Evolutionary conservation across 2,797 vertebrate species (phyloP).

Genomic region (Propithecus deckenii): DNA sequence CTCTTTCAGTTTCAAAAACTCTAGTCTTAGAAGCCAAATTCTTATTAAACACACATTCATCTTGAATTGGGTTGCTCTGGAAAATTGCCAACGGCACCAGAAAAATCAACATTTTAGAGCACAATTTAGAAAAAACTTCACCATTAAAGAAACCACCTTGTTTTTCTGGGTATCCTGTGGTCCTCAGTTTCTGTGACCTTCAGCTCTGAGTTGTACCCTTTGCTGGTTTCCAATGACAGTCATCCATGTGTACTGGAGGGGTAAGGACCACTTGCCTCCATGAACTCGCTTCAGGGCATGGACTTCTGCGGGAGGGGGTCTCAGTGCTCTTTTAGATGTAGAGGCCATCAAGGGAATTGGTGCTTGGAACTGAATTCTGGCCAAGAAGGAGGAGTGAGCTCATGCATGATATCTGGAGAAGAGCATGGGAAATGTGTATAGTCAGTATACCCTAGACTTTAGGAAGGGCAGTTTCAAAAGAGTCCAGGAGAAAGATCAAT

Average conservation of each 20-base stretch:
- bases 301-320: background rate
- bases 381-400: background rate
- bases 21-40: background rate
- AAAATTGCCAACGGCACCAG: background rate
- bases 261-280: background rate
- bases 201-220: background rate
- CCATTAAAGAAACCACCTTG: background rate
- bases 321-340: background rate
- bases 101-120: background rate
- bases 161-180: background rate
- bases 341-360: background rate
- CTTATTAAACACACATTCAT: background rate
- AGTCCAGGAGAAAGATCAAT: background rate
- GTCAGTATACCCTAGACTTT: background rate
- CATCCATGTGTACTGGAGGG: background rate
- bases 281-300: background rate
- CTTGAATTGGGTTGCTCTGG: background rate
- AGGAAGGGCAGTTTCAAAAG: background rate
- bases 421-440: background rate
- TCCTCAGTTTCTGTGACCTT: background rate
- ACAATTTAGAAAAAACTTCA: slow-evolving; percentile 1
- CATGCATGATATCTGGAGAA: background rate
- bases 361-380: background rate
- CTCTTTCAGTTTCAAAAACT: background rate
- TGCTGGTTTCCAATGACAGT: background rate